phyloP scores from a whole-genome alignment of 2,888 invertebrate genomes.

The Operophtera brumata region DNA sequence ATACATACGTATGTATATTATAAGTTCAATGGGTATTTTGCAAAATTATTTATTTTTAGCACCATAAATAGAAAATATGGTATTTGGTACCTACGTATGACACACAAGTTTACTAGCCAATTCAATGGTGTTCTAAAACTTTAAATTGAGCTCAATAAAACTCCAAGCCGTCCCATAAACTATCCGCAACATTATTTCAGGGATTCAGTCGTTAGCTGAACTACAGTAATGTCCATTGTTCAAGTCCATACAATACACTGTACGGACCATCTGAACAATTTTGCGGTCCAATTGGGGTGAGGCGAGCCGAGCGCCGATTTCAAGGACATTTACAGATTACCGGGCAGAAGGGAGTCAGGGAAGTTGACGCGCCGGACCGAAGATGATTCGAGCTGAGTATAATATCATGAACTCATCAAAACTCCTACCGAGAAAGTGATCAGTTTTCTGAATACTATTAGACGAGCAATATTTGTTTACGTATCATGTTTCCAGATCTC shows the following conservation, averaged over 20 bases:
- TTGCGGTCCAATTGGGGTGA: slow-evolving; percentile 31
- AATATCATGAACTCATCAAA: too few relatives aligned
- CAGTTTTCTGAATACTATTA: too few relatives aligned
- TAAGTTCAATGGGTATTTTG: too few relatives aligned
- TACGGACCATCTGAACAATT: slow-evolving; percentile 52
- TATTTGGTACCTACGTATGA: too few relatives aligned
- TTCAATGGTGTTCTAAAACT: not conserved
- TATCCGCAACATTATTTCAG: slow-evolving; percentile 20
- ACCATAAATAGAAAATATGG: too few relatives aligned
- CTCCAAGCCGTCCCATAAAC: slow-evolving; percentile 34
- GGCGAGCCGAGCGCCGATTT: slow-evolving; percentile 16
- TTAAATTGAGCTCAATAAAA: slow-evolving; percentile 21
- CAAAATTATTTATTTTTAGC: too few relatives aligned
- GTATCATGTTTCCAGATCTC: too few relatives aligned
- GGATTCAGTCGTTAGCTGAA: slow-evolving; percentile 59
- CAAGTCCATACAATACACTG: slow-evolving; percentile 46
- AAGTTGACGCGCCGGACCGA: not conserved
- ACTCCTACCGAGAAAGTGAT: too few relatives aligned
- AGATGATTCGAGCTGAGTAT: not conserved
- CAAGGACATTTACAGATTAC: not conserved
- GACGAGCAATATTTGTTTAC: too few relatives aligned
- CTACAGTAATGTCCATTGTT: slow-evolving; percentile 59
- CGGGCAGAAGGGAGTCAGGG: not conserved
- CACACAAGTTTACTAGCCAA: too few relatives aligned
- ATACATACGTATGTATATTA: too few relatives aligned